These are phyloP conservation scores for Penelope pileata DNA, from an alignment of 2,113 vertebrate species.

Conservation along the genomic window DNA sequence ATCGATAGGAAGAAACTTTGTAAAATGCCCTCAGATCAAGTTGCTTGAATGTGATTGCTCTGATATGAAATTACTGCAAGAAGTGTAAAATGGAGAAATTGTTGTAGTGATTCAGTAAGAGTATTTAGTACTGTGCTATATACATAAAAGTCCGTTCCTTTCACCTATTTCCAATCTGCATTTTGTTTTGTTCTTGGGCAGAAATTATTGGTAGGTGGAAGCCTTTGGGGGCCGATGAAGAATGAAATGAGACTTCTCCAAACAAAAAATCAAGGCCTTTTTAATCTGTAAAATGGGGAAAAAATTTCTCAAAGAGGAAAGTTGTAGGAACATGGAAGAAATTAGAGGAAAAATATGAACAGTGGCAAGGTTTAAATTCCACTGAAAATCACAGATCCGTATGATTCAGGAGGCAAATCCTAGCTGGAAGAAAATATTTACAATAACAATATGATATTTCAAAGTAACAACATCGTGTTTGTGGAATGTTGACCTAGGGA, in stretches of 20 bases:
- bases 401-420: neutral
- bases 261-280: neutral
- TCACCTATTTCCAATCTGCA: neutral
- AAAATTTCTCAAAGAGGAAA: neutral
- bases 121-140: neutral
- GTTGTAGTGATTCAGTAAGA: neutral
- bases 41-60: neutral
- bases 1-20: neutral
- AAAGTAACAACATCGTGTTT: constrained; percentile 1
- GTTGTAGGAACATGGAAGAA: neutral
- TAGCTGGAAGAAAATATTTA: constrained; percentile 55
- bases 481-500: neutral
- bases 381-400: neutral
- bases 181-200: neutral
- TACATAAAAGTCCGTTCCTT: neutral
- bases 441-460: neutral
- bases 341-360: neutral
- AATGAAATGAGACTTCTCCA: neutral
- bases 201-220: neutral
- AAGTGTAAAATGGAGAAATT: neutral
- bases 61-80: neutral
- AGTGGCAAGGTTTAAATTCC: neutral
- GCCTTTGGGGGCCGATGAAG: neutral
- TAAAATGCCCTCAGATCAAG: neutral
- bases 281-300: neutral